Base-by-base conservation (phyloP, 2,888 invertebrate genomes). In the Clivina fossor region DNA sequence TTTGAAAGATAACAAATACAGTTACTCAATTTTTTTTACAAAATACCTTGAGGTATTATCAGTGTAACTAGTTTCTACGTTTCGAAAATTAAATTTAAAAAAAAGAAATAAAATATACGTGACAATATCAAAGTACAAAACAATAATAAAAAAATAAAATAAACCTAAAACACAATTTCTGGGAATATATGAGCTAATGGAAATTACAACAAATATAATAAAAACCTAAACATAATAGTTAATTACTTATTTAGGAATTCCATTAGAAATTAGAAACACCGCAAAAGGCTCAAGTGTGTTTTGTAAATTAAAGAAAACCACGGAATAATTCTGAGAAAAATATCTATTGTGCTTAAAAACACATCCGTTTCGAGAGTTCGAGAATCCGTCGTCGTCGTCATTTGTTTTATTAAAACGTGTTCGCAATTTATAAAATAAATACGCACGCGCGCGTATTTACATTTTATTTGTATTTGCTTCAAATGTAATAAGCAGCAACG, bases 301-400 rank as follows among this genome's bases (percentile, higher is more conserved):
- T n/a, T n/a, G n/a, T n/a, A n/a, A n/a, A n/a, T n/a, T 33, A 20
- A 32, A 20, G 11, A 33, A 47, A 47, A 47, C 47, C 47, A 33
- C 47, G 33, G n/a, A 47, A 47, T 18, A 47, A 11, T 47, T 47
- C 47, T 47, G 13, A 32, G 47, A 47, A 47, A 33, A 35, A 32
- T 30, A 47, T 33, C 47, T 47, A 47, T 47, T 47, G 47, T 47
- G 47, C n/a, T n/a, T n/a, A n/a, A n/a, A n/a, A 47, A 33, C 22
- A 47, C 47, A 47, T 47, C 47, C 47, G 47, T 47, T 47, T 47
- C 7, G 28, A n/a, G 30, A 30, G 11, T 20, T 20, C 13, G 46
- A 19, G 30, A 9, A 30, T 4, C 28, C 47, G 19, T 20, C 47
- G 33, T 47, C 33, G 22, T 47, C 33, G n/a, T 15, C 9, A 30